Evolutionary conservation across 2,797 vertebrate species (phyloP).

Genomic region (Fratercula arctica): DNA sequence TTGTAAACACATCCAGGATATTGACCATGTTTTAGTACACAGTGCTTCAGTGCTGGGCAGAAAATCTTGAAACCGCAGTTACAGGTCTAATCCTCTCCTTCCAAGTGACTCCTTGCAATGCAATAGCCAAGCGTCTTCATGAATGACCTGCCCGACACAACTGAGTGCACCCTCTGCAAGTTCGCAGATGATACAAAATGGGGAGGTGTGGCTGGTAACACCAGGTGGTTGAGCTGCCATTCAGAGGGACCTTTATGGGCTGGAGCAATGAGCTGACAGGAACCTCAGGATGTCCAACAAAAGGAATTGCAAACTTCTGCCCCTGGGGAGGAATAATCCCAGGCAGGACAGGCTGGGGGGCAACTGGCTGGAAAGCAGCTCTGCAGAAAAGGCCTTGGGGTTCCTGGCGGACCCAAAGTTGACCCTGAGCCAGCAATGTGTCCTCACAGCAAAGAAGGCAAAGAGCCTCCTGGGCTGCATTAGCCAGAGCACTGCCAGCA

Average conservation of each 20-base stretch:
- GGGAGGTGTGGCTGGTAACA: not conserved
- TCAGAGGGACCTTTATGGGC: not conserved
- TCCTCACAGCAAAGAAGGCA: not conserved
- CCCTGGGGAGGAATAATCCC: not conserved
- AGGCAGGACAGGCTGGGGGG: not conserved
- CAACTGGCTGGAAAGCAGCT: not conserved
- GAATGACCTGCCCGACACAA: not conserved
- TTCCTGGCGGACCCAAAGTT: not conserved
- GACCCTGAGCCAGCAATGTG: not conserved
- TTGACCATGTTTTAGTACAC: not conserved
- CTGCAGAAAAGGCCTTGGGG: not conserved
- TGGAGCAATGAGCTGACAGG: not conserved
- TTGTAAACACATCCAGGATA: not conserved
- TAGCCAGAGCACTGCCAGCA: not conserved
- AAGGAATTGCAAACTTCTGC: not conserved
- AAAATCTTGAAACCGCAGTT: not conserved
- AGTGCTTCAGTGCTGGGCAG: not conserved
- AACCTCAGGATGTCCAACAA: not conserved
- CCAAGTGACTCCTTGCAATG: not conserved
- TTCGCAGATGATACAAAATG: not conserved
- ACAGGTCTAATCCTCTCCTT: not conserved
- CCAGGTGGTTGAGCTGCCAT: not conserved
- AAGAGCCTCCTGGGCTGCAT: not conserved
- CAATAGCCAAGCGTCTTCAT: not conserved
- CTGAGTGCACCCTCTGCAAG: not conserved